phyloP scores from a whole-genome alignment of 2,888 invertebrate species.

The Endomychus coccineus region DNA sequence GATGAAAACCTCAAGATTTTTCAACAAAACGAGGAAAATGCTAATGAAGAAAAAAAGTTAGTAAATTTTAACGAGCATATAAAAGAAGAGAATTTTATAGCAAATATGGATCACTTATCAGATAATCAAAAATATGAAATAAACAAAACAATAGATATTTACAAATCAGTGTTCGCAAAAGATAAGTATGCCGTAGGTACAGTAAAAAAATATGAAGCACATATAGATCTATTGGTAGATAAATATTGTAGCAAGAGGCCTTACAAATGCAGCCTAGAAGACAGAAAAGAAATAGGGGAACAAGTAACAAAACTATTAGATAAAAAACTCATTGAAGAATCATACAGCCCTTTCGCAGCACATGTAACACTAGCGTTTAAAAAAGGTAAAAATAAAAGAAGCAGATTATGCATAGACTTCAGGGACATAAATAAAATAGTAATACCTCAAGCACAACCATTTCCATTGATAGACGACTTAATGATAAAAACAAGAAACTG shows the following conservation, averaged over 20 bases:
- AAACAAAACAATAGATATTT: not conserved
- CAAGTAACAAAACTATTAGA: conserved; percentile 23
- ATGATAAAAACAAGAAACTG: conserved; percentile 31
- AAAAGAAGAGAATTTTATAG: not conserved
- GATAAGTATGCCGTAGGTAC: not conserved
- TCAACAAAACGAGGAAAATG: not conserved
- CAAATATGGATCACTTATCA: not conserved
- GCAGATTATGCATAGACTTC: conserved; percentile 10
- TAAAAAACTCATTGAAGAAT: conserved; percentile 23
- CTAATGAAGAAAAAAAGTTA: not conserved
- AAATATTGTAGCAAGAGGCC: not conserved
- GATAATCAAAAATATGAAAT: not conserved
- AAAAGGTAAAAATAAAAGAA: conserved; percentile 21
- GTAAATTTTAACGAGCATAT: not conserved
- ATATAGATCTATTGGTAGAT: not conserved
- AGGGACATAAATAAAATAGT: conserved; percentile 22
- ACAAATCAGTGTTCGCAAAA: not conserved
- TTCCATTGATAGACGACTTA: conserved; percentile 32
- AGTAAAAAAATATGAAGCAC: not conserved
- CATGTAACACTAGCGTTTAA: conserved; percentile 18
- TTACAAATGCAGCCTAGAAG: not conserved
- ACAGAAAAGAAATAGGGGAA: conserved; percentile 19
- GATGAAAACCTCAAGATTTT: conserved; percentile 1
- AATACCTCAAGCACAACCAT: conserved; percentile 30
- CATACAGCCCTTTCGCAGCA: conserved; percentile 21